Evolutionary conservation across 2,888 invertebrate genomes (phyloP), one percentile per base, ranked within the genome.

Genomic region (Campoplex nolae): DNA sequence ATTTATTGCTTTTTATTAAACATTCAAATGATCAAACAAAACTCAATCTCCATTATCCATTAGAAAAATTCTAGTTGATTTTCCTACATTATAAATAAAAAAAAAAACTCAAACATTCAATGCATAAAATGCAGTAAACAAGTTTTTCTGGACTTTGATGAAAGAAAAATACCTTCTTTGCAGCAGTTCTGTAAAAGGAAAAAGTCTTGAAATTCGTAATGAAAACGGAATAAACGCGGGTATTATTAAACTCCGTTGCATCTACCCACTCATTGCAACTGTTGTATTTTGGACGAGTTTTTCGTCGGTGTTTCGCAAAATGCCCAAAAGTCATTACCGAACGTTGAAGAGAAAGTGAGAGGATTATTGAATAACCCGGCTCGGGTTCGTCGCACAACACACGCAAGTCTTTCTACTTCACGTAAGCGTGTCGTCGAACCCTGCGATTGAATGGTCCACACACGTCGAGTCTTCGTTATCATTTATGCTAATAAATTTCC

Each of bases 371-470:
- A 84, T 84, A 84, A 84, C 67, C 84, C 73, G 71, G 1, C 79
- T 65, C 58, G 62, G 28, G 75, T 76, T 65, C 65, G 65, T 62
- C 65, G 54, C 45, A n/a, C 51, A 42, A 58, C 38, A 65, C 71
- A 45, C 71, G 83, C 62, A 70, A 70, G 45, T 77, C 83, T 83
- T 70, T 73, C 77, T 13, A 65, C 62, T 54, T 77, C 76, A 83
- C 77, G 83, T 83, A 83, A 77, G 76, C 71, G 83, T 73, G 83
- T 83, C 83, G 54, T 77, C 83, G 83, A 83, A 83, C 83, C 56
- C 71, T 70, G 28, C 51, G 32, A 79, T 56, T 67, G 67, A 78
- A 78, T 70, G 83, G 76, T 76, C 76, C 83, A 70, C 38, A 70
- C 38, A 6, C 51, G 38, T 62, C 62, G 48, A 67, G 48, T 45